Evolutionary conservation across 1,140 invertebrate species (phyloP).

Genomic region (Gerris buenoi): DNA sequence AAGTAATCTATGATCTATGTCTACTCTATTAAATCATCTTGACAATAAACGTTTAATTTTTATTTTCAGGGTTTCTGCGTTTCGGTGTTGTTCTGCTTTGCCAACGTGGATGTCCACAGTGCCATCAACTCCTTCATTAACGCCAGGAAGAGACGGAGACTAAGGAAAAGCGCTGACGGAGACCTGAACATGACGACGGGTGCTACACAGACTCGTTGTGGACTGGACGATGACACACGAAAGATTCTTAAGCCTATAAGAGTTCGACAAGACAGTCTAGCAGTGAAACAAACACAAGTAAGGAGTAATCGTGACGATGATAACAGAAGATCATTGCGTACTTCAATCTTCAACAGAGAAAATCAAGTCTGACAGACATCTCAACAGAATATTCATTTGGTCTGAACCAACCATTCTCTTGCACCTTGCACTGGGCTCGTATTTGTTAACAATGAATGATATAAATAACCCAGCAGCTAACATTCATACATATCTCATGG

Average conservation of each 20-base stretch:
- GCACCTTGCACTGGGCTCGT: no score
- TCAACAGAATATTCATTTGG: no score
- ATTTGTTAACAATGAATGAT: no score
- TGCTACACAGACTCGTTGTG: not conserved
- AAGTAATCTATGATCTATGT: no score
- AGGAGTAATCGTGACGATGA: no score
- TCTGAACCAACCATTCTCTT: no score
- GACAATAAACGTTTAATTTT: no score
- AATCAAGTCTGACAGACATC: not conserved
- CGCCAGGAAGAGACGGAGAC: not conserved
- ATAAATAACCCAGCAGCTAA: no score
- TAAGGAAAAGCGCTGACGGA: not conserved
- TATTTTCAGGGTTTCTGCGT: constrained; percentile 59
- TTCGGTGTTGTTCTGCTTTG: constrained; percentile 49
- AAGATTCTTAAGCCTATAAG: not conserved
- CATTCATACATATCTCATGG: no score
- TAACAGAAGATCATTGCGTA: no score
- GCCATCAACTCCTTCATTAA: constrained; percentile 22
- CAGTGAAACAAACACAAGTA: not conserved
- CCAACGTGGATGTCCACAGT: constrained; percentile 46
- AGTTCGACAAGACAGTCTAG: not conserved
- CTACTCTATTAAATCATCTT: no score
- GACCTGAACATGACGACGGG: not conserved
- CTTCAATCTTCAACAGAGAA: no score
- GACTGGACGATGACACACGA: not conserved